Evolutionary conservation across 1,140 invertebrate species (phyloP).

Genomic region (Theocolax elegans): DNA sequence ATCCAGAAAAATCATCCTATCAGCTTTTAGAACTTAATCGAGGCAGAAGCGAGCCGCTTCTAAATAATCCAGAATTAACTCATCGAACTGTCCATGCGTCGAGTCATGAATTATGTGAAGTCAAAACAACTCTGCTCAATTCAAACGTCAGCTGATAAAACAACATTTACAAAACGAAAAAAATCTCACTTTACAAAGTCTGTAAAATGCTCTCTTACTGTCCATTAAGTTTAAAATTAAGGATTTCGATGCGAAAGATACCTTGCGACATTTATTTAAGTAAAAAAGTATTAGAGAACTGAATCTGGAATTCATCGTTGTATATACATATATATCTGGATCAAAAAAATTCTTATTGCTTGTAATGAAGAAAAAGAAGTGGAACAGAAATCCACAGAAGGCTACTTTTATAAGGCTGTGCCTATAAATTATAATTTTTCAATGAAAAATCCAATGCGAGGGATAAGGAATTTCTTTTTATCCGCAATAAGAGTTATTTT

Average conservation of each 20-base stretch:
- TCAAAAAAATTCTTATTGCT: constrained; percentile 2
- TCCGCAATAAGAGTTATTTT: too few species aligned
- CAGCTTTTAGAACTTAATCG: constrained; percentile 48
- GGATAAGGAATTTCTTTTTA: too few species aligned
- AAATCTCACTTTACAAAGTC: constrained; percentile 5
- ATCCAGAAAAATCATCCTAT: constrained; percentile 57
- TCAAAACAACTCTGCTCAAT: constrained; percentile 61
- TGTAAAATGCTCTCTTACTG: constrained; percentile 20
- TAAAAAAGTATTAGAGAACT: background rate
- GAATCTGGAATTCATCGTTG: background rate
- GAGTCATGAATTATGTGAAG: constrained; percentile 60
- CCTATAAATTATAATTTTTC: constrained; percentile 1
- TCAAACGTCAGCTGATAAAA: constrained; percentile 57
- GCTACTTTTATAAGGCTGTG: background rate
- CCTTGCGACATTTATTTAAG: too few species aligned
- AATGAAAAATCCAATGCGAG: background rate
- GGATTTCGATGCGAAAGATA: too few species aligned
- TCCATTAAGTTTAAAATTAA: background rate
- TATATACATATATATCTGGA: background rate
- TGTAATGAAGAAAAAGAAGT: background rate
- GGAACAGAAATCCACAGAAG: background rate
- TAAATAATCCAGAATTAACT: constrained; percentile 54
- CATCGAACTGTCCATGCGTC: constrained; percentile 57
- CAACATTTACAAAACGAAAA: too few species aligned
- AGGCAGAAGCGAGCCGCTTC: constrained; percentile 52